Percentiles rank a stretch among this genome's conserved stretches.
phyloP scores from a whole-genome alignment of 2,797 vertebrate species.

The Tympanoctomys barrerae region DNA sequence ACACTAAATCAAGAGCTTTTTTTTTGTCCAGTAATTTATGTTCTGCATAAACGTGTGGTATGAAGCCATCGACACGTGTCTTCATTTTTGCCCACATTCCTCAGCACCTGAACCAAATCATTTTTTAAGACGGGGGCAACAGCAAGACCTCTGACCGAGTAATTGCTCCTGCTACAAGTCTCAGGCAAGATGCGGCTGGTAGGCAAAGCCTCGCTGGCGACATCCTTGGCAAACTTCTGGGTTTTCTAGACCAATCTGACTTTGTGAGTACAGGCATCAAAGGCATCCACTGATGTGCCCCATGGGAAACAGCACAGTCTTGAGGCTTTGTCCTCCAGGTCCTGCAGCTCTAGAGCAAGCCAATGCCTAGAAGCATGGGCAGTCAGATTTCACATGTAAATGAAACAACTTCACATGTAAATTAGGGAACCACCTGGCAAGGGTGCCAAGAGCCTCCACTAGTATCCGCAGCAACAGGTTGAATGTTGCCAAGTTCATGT shows the following conservation, averaged over 20 bases:
- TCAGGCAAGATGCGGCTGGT: neutral
- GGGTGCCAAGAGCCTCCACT: neutral
- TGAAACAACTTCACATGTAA: neutral
- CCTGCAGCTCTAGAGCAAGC: neutral
- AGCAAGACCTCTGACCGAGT: neutral
- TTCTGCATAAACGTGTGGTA: neutral
- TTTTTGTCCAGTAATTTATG: neutral
- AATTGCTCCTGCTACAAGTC: neutral
- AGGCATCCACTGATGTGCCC: fast-evolving
- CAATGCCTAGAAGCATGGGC: neutral
- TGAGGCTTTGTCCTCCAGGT: neutral
- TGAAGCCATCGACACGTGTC: neutral
- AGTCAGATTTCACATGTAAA: neutral
- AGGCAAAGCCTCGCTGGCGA: fast-evolving
- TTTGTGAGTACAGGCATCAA: neutral
- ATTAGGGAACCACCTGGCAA: fast-evolving
- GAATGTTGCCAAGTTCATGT: fast-evolving
- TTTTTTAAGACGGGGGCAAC: neutral
- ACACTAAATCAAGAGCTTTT: neutral
- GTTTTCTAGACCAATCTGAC: neutral
- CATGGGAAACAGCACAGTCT: neutral
- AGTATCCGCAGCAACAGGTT: fast-evolving
- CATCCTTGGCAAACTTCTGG: neutral
- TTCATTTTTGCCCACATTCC: slow-evolving; percentile 2
- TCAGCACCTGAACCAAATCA: slow-evolving; percentile 62